phyloP scores from a whole-genome alignment of 35 echinoderm and acorn worm genomes.

The Chiridota heheva region DNA sequence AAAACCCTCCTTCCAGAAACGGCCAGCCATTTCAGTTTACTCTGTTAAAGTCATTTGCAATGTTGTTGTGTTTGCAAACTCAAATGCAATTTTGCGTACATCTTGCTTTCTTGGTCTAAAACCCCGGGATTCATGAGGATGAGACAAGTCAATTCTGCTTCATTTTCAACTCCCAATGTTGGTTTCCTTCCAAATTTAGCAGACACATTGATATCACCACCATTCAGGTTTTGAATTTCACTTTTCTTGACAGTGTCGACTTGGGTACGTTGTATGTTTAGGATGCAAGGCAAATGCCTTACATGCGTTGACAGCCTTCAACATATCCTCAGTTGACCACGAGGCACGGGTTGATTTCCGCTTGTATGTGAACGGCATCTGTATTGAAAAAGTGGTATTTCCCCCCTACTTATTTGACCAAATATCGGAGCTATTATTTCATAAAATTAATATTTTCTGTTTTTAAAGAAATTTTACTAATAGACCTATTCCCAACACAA shows the following conservation, averaged over 20 bases:
- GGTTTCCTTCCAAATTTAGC: constrained; percentile 32
- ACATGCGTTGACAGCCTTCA: constrained; percentile 28
- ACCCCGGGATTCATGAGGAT: neutral
- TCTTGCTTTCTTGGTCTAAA: constrained; percentile 26
- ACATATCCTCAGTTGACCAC: constrained; percentile 29
- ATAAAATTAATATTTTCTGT: too few relatives aligned
- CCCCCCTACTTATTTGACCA: too few relatives aligned
- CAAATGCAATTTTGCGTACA: constrained; percentile 37
- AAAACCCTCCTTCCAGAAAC: constrained; percentile 51
- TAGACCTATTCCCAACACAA: too few relatives aligned
- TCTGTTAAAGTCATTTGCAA: constrained; percentile 32
- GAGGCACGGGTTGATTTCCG: constrained; percentile 7
- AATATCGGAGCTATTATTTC: too few relatives aligned
- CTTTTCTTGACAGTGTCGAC: constrained; percentile 46
- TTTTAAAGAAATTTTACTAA: too few relatives aligned
- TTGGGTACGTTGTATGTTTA: constrained; percentile 46
- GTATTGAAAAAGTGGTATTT: constrained; percentile 3
- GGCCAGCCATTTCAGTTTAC: constrained; percentile 62
- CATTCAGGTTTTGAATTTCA: constrained; percentile 3
- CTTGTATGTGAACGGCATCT: constrained; percentile 43
- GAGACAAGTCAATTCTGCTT: neutral
- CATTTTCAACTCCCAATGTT: constrained; percentile 21
- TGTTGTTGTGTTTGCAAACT: constrained; percentile 44
- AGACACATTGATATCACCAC: constrained; percentile 10
- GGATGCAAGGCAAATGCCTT: constrained; percentile 36